These are phyloP conservation scores for Phrynocephalus versicolor DNA, from an alignment of 2,113 vertebrate genomes.

Conservation along the genomic window DNA sequence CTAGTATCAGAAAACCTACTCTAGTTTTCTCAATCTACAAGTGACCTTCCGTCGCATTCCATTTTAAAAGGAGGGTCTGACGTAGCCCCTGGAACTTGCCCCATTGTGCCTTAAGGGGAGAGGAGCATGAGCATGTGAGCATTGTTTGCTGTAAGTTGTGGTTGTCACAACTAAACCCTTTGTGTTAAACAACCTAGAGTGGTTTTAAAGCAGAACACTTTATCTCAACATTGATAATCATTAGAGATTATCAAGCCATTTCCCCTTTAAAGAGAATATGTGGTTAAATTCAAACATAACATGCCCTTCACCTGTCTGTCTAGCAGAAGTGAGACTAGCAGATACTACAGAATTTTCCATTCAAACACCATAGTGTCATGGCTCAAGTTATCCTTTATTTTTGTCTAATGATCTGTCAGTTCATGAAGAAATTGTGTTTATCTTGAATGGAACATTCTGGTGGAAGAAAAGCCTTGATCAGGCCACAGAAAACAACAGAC, in stretches of 20 bases:
- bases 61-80: too few relatives aligned
- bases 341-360: conserved; percentile 1
- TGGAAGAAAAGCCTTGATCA: conserved; percentile 54
- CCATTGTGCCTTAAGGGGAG: neutral
- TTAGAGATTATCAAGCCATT: conserved; percentile 30
- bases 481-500: conserved; percentile 54
- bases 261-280: neutral
- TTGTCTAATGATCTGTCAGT: conserved; percentile 48
- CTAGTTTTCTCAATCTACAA: too few relatives aligned
- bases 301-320: neutral
- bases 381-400: conserved; percentile 20
- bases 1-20: too few relatives aligned
- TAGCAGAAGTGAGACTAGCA: neutral
- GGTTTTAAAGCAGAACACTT: neutral
- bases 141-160: neutral
- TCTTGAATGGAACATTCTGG: conserved; percentile 48
- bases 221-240: conserved; percentile 23
- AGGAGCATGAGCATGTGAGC: neutral
- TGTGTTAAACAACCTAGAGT: neutral
- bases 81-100: neutral
- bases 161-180: neutral
- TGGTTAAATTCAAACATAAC: conserved; percentile 28
- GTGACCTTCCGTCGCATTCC: too few relatives aligned
- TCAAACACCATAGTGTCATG: neutral
- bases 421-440: conserved; percentile 49